Base-by-base conservation (phyloP, 2,113 vertebrate species). In the Eidolon helvum region DNA sequence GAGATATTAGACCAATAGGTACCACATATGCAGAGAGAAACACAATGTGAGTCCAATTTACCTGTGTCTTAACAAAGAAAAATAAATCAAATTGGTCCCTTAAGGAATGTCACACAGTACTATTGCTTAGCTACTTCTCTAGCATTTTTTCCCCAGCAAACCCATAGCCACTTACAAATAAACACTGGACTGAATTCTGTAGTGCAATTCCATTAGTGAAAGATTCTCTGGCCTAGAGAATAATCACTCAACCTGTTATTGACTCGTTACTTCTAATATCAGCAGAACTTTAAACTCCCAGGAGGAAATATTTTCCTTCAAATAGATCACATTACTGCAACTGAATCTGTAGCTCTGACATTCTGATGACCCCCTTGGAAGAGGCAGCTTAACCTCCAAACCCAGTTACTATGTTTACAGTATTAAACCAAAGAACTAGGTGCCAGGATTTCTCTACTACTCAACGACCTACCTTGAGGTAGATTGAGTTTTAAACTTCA, bases 91-190 rank as follows among this genome's bases (percentile, higher is more conserved):
- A 82, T 93, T 43, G 38, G 63, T 53, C 79, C 40, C 68, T 93
- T 57, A 74, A 90, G 19, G 69, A 74, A 65, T 43, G 71, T 43
- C 43, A 86, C 11, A 85, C 22, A 92, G n/a, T 55, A 45, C 15
- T 65, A 61, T 83, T 77, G 94, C 61, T 95, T 83, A 16, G 21
- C 86, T 50, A 90, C 74, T 97, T 97, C 30, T 88, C 55, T 77
- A 90, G 74, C 66, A 45, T 94, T 16, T 93, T 90, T 93, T 90
- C 69, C 82, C 71, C 78, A 55, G n/a, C 28, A 96, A 90, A 95
- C 72, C 35, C 30, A 55, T 12, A 77, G 40, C 19, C 69, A 50
- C 35, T 92, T 90, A 65, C 53, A 89, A 86, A 77, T 65, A 72
- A 83, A 96, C 48, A 77, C 8, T 88, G 50, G 69, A 53, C 16